Conservation (phyloP, 2,113 vertebrate species). For the Pristiophorus japonicus region DNA sequence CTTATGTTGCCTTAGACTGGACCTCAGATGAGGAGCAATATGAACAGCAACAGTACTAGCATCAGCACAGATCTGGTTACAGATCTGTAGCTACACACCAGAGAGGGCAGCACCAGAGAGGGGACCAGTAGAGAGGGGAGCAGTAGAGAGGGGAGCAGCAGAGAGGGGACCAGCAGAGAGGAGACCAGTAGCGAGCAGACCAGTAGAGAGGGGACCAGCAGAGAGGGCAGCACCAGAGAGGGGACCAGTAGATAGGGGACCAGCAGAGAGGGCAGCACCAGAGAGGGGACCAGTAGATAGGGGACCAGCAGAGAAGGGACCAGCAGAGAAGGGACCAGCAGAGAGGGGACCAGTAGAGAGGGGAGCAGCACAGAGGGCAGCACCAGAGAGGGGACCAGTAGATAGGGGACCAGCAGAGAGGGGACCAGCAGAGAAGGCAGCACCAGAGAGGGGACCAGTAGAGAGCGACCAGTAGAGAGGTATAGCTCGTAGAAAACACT, state of each 20-base stretch:
- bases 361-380: too few species aligned
- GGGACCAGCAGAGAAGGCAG: too few species aligned
- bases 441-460: neutral
- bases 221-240: neutral
- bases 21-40: neutral
- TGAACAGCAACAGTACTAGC: neutral
- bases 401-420: too few species aligned
- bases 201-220: neutral
- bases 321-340: neutral
- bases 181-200: too few species aligned
- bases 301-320: too few species aligned
- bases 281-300: neutral
- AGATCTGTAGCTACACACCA: neutral
- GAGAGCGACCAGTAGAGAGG: neutral
- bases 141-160: neutral
- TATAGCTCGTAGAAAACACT: neutral
- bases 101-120: neutral
- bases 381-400: neutral
- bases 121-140: neutral
- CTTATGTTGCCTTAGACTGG: neutral
- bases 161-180: neutral
- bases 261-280: neutral
- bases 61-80: neutral
- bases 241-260: neutral
- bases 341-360: neutral